Percentiles rank a stretch among this genome's conserved stretches.
Conservation (phyloP, 1,140 invertebrate genomes). For the Eriosoma lanigerum region DNA sequence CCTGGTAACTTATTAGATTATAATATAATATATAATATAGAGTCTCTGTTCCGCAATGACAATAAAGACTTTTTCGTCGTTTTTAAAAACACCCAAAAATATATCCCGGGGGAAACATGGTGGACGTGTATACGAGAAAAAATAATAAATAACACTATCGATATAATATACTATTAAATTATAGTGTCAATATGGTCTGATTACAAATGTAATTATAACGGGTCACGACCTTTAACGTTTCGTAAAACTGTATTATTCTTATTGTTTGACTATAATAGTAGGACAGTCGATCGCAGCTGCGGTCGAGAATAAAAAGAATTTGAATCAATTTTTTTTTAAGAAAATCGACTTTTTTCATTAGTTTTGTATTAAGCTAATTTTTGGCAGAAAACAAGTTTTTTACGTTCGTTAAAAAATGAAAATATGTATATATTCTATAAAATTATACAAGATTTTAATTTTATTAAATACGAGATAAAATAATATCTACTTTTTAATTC, state of each 20-base stretch:
- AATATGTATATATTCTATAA: too few relatives aligned
- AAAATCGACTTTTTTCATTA: too few relatives aligned
- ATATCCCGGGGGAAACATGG: background rate
- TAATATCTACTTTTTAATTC: too few relatives aligned
- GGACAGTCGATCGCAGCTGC: background rate
- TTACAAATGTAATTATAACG: conserved; percentile 27
- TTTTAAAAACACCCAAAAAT: background rate
- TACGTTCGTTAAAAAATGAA: too few relatives aligned
- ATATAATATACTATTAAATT: background rate
- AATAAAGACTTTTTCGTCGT: background rate
- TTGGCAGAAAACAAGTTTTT: too few relatives aligned
- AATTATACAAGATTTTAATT: too few relatives aligned
- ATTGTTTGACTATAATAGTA: background rate
- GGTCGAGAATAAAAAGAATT: too few relatives aligned
- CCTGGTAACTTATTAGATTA: conserved; percentile 15
- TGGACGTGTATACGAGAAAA: background rate
- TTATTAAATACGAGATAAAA: too few relatives aligned
- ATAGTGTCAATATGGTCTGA: conserved; percentile 17
- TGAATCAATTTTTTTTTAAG: too few relatives aligned
- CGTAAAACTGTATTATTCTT: background rate
- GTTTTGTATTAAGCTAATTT: background rate
- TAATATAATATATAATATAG: too few relatives aligned
- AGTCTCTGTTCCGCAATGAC: conserved; percentile 12
- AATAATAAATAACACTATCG: background rate
- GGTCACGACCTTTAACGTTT: conserved; percentile 4